Percentiles rank a stretch among this genome's conserved stretches.
Evolutionary conservation across 2,888 invertebrate genomes (phyloP).

Genomic region (Neoitamus cyanurus): DNA sequence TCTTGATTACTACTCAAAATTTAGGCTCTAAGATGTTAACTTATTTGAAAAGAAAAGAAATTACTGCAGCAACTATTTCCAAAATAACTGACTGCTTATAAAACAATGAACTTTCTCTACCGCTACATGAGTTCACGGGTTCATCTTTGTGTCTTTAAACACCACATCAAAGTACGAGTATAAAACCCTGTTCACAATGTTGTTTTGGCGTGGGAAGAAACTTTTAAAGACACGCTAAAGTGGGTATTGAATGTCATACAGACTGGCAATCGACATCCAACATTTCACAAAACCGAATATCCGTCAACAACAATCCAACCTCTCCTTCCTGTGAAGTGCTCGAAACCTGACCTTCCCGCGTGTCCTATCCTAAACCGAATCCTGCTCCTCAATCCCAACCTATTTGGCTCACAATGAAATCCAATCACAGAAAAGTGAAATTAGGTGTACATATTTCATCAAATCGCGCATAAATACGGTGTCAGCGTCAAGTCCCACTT

Average conservation of each 20-base stretch:
- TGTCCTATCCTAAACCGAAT: neutral
- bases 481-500: conserved; percentile 30
- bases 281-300: neutral
- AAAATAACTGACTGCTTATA: too few species aligned
- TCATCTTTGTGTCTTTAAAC: too few species aligned
- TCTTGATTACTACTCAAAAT: too few species aligned
- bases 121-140: too few species aligned
- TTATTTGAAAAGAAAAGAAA: too few species aligned
- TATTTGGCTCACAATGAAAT: neutral
- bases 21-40: too few species aligned
- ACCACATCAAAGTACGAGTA: neutral
- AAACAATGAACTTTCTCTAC: too few species aligned
- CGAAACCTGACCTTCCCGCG: neutral
- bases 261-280: neutral
- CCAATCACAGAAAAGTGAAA: conserved; percentile 2
- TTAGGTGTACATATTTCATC: conserved; percentile 18
- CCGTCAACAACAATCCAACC: neutral
- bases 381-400: neutral
- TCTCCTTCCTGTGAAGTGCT: neutral
- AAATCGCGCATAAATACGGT: conserved; percentile 15
- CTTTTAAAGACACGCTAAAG: neutral
- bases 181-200: too few species aligned
- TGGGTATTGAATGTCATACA: neutral
- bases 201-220: too few species aligned
- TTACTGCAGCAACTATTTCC: too few species aligned